Evolutionary conservation across 1,140 invertebrate species (phyloP), one percentile per base, ranked within the genome.

Genomic region (Telenomus remus): DNA sequence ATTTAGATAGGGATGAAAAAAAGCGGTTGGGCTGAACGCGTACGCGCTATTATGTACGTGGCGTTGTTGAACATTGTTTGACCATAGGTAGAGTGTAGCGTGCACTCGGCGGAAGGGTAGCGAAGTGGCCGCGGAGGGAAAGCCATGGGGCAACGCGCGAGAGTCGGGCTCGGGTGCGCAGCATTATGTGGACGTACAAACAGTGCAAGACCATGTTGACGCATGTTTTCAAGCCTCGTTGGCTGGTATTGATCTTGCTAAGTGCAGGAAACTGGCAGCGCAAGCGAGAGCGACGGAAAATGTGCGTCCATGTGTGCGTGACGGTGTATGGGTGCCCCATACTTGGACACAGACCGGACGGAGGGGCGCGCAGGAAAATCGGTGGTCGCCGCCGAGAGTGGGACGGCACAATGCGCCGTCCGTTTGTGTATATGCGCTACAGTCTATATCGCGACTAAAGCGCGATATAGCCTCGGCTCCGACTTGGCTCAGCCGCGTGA

Each of bases 191-290:
- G 80, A 86, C 85, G 83, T 83, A 85, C 85, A 87, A 87, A 87
- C 86, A 87, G 86, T 86, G 86, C 86, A 87, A 88, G 87, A 86
- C 85, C 84, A 86, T 89, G 87, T 89, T 89, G 88, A 89, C 87
- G 88, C 87, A 88, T 89, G 87, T 89, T 89, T 89, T 89, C 86
- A 89, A 89, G 87, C 86, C 84, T 88, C 87, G 87, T 88, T 87
- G 87, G 84, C 84, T 86, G 85, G 87, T 89, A 89, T 89, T 89
- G 87, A 89, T 89, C 87, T 89, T 89, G 87, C 87, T 89, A 89
- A 88, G 87, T 89, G 87, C 84, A 88, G 86, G 85, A 87, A 88
- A 86, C 85, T 79, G 81, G 81, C 80, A 83, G 79, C 63, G 77
- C 70, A 72, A 75, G 77, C 46, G 65, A 76, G 73, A 79, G 65